Evolutionary conservation across 2,113 vertebrate genomes (phyloP), one percentile per base, ranked within the genome.

Genomic region (Dromas ardeola): DNA sequence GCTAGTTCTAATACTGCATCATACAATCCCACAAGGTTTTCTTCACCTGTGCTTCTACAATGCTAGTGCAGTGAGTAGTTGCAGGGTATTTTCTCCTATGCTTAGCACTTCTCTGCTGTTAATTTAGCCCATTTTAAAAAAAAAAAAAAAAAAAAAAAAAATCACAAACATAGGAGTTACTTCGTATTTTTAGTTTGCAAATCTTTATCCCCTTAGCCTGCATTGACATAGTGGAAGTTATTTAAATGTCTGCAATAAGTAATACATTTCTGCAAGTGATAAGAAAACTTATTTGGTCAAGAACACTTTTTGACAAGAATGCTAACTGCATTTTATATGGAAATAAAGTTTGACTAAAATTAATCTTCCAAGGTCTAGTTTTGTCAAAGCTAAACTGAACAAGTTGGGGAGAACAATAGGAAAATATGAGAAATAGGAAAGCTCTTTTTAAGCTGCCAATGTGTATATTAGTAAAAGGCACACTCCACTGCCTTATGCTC

Each of bases 341-440:
- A 95, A 95, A 78, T 81, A 74, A 96, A 88, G 8, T 83, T 83
- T 88, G 25, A 49, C 65, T 89, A 76, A 91, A 93, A 95, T 77
- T 82, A 90, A 36, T 89, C 56, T 97, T 91, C 53, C 42, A 50
- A 30, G n/a, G 5, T 67, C 29, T 94, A 30, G 43, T 40, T 95
- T 92, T 83, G 58, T 74, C 7, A 2, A 72, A 83, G 59, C 52
- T 81, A 22, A 90, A 71, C 38, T 47, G 50, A 67, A 65, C 27
- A 88, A 40, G 56, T 86, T 81, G 53, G 27, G 40, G 56, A 76
- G 70, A 93, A 72, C 49, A 81, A 22, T 9, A 83, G 25, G 32
- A 92, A 86, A 92, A 79, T 69, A 84, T 4, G 25, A 71, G 62
- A 79, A 80, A 81, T 27, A 0, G 2, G 20, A 87, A 92, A 69